Conservation (phyloP, 2,888 invertebrate species). For the Drosophila lutescens region DNA sequence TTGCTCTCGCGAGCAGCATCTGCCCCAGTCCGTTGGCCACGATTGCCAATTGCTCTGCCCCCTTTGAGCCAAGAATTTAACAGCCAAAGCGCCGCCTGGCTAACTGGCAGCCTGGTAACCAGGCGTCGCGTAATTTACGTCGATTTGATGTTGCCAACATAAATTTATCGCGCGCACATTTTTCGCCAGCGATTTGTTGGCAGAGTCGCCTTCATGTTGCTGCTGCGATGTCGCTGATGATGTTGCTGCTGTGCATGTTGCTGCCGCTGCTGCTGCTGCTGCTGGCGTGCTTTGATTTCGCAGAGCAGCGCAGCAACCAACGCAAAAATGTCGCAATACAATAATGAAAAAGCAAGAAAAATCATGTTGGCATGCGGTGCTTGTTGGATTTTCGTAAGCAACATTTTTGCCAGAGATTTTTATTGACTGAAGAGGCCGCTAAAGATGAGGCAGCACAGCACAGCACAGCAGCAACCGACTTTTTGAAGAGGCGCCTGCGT, state of each 20-base stretch:
- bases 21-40: constrained; percentile 33
- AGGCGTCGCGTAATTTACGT: constrained; percentile 76
- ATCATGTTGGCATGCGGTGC: constrained; percentile 71
- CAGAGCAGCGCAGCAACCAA: constrained; percentile 67
- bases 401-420: constrained; percentile 69
- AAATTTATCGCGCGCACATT: constrained; percentile 77
- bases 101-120: constrained; percentile 50
- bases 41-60: constrained; percentile 34
- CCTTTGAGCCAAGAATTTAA: constrained; percentile 67
- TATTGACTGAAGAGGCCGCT: constrained; percentile 78
- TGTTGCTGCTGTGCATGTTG: constrained; percentile 38
- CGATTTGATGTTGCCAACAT: constrained; percentile 78
- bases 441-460: constrained; percentile 42
- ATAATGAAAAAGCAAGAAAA: constrained; percentile 76
- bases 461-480: constrained; percentile 20
- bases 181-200: constrained; percentile 73
- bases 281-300: constrained; percentile 68
- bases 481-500: constrained; percentile 72
- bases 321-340: constrained; percentile 78
- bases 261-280: constrained; percentile 16
- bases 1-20: constrained; percentile 51
- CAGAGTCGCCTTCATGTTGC: constrained; percentile 59
- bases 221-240: constrained; percentile 53
- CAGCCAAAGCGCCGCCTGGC: constrained; percentile 76
- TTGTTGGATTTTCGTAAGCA: constrained; percentile 48